phyloP scores from a whole-genome alignment of 2,888 invertebrate genomes.

The Archaeoteleia sp. region DNA sequence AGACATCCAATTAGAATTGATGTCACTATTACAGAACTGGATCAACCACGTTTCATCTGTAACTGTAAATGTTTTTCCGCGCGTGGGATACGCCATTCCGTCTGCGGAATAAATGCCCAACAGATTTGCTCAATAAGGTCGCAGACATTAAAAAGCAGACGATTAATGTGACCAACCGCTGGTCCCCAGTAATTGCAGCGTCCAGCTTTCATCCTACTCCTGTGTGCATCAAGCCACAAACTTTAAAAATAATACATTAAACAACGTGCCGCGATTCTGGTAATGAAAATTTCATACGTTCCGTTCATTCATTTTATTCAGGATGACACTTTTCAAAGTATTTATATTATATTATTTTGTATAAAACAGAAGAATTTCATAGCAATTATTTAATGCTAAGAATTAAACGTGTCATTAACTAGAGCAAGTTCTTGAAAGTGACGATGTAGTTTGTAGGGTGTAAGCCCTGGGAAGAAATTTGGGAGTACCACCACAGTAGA shows the following conservation, averaged over 20 bases:
- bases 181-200: conserved; percentile 31
- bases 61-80: conserved; percentile 32
- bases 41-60: conserved; percentile 12
- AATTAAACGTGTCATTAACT: too few species aligned
- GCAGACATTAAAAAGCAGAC: conserved; percentile 37
- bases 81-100: conserved; percentile 9
- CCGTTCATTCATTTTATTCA: too few species aligned
- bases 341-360: too few species aligned
- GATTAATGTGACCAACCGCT: conserved; percentile 26
- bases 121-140: conserved; percentile 36
- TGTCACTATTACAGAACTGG: conserved; percentile 10
- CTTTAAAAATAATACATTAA: too few species aligned
- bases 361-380: too few species aligned
- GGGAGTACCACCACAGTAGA: not conserved
- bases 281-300: too few species aligned
- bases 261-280: too few species aligned
- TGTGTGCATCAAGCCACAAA: conserved; percentile 29
- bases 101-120: conserved; percentile 23
- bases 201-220: conserved; percentile 23
- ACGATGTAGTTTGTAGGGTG: too few species aligned
- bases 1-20: conserved; percentile 4
- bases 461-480: not conserved
- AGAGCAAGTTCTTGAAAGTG: too few species aligned
- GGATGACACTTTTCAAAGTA: too few species aligned
- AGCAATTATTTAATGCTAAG: too few species aligned